Base-by-base conservation (phyloP, 1,140 invertebrate species). In the Drosophila pectinifera region DNA sequence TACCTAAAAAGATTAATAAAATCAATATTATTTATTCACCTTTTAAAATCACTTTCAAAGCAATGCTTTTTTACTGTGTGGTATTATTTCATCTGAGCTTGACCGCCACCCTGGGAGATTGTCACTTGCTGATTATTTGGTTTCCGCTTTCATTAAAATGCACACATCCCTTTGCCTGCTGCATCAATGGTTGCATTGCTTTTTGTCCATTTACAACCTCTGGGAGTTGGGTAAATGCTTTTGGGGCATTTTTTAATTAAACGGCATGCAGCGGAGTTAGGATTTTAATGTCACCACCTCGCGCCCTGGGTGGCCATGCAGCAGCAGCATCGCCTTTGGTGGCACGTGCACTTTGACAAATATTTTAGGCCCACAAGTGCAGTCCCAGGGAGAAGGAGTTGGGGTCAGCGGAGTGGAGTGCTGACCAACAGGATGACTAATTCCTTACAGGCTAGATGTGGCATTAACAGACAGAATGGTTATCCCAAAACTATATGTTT, bases 211-310 rank as follows among this genome's bases (percentile, higher is more conserved):
- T 70, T 46, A 36, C 41, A 53, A 28, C 31, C 24, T 20, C 16
- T 28, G 14, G 36, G 65, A 69, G 73, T 64, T 64, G 80, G 42
- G 84, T 89, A 89, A 89, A 89, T 89, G 85, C 80, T 89, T 89
- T 90, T 89, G 85, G 85, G 85, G 85, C 85, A 89, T 89, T 89
- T 89, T 86, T 89, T 88, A 89, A 89, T 89, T 89, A 89, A 89
- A 84, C 64, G 73, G 72, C 84, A 73, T 83, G 81, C 81, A 80
- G 51, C 80, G 28, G 14, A 62, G 53, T 28, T 46, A 43, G 70
- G 72, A 85, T 84, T 85, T 83, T 76, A 76, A 84, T 84, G 80
- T 85, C 81, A 80, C 70, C 81, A 68, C 64, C 65, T 70, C 26
- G 49, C 83, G 69, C 57, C 56, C 69, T 82, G 79, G 70, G 62